Evolutionary conservation across 1,140 invertebrate genomes (phyloP).

Genomic region (Drosophila trapezifrons): DNA sequence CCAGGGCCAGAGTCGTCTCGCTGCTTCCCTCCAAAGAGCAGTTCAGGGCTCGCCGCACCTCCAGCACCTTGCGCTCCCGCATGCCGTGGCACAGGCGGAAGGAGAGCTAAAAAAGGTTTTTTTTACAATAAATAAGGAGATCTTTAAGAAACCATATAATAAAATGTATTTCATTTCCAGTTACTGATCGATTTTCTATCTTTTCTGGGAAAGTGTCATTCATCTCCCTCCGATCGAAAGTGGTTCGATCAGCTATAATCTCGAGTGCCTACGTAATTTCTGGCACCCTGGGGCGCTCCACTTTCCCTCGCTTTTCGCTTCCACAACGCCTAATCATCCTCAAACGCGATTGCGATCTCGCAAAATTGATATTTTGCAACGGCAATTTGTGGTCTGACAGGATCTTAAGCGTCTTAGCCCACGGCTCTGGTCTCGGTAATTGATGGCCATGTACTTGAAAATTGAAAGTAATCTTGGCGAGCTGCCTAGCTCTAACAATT

Average conservation of each 20-base stretch:
- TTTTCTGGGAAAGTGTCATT: constrained; percentile 56
- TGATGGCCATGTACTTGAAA: constrained; percentile 36
- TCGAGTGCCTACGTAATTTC: constrained; percentile 67
- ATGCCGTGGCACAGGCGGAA: constrained; percentile 87
- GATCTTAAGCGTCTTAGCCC: constrained; percentile 27
- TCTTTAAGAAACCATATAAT: background rate
- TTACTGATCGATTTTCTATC: constrained; percentile 6
- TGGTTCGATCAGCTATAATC: constrained; percentile 47
- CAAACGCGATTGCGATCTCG: constrained; percentile 26
- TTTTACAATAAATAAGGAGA: background rate
- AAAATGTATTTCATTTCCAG: background rate
- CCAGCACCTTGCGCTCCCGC: constrained; percentile 86
- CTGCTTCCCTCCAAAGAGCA: constrained; percentile 83
- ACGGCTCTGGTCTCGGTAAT: constrained; percentile 20
- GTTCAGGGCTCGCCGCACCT: constrained; percentile 86
- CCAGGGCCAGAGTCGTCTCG: constrained; percentile 81
- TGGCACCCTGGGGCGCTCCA: constrained; percentile 27
- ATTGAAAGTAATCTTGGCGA: constrained; percentile 46
- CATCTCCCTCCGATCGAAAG: constrained; percentile 70
- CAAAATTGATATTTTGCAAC: constrained; percentile 72
- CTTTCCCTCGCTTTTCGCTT: constrained; percentile 61
- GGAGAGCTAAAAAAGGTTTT: constrained; percentile 84
- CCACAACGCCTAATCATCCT: constrained; percentile 54
- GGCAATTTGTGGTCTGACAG: constrained; percentile 54
- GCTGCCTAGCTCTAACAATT: background rate